These are phyloP conservation scores for Heliocidaris erythrogramma DNA, from an alignment of 35 echinoderm and acorn worm species.

Conservation along the genomic window DNA sequence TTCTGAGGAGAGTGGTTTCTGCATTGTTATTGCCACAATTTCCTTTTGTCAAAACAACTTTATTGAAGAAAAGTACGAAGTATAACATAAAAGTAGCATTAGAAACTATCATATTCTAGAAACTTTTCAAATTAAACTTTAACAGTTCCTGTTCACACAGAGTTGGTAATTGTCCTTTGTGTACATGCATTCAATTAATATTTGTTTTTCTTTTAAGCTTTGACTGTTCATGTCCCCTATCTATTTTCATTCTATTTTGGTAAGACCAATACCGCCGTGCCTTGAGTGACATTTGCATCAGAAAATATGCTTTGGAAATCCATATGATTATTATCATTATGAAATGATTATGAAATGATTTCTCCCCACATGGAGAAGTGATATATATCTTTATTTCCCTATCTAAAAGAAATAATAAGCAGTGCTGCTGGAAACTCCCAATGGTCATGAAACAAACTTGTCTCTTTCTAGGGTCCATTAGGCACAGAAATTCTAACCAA, in stretches of 20 bases:
- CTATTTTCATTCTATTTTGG: too few relatives aligned
- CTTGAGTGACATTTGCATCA: too few relatives aligned
- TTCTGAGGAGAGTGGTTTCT: background rate
- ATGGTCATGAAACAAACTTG: background rate
- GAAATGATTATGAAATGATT: background rate
- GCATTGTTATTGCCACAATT: background rate
- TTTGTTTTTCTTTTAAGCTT: too few relatives aligned
- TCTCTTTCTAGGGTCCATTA: background rate
- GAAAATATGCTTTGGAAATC: too few relatives aligned
- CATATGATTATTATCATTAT: too few relatives aligned
- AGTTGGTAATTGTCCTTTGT: too few relatives aligned
- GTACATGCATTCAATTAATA: too few relatives aligned
- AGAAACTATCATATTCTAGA: too few relatives aligned
- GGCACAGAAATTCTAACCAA: constrained; percentile 16
- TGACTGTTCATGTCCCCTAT: too few relatives aligned
- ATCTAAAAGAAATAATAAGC: background rate
- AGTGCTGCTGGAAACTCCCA: background rate
- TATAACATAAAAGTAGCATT: background rate
- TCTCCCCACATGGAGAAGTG: background rate
- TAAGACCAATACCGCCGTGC: too few relatives aligned
- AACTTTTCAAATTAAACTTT: too few relatives aligned
- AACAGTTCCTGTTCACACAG: too few relatives aligned
- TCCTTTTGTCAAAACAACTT: background rate
- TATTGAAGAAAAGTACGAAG: background rate
- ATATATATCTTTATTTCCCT: background rate